Conservation (phyloP, 2,113 vertebrate genomes). For the Sus scrofa region DNA sequence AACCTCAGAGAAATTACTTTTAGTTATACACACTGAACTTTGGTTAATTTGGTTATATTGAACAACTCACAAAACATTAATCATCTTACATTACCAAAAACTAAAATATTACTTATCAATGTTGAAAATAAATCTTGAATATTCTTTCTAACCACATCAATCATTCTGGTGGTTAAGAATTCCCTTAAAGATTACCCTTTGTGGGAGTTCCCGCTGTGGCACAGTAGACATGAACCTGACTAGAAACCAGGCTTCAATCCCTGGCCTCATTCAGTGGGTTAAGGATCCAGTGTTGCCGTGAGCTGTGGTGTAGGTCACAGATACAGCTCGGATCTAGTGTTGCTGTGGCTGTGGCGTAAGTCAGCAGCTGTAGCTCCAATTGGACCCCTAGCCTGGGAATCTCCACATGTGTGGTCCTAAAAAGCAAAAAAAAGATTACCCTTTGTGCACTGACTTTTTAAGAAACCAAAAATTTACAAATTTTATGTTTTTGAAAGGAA, state of each 20-base stretch:
- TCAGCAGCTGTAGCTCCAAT: too few relatives aligned
- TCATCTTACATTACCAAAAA: not conserved
- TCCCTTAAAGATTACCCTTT: not conserved
- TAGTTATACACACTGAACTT: not conserved
- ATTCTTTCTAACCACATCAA: not conserved
- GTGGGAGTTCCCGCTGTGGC: too few relatives aligned
- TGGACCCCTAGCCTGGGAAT: too few relatives aligned
- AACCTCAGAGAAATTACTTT: not conserved
- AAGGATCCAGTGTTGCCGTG: too few relatives aligned
- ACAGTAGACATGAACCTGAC: too few relatives aligned
- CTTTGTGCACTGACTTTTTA: not conserved
- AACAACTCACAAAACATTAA: not conserved
- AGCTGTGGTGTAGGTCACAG: too few relatives aligned
- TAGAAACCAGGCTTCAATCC: too few relatives aligned
- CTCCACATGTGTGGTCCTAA: too few relatives aligned
- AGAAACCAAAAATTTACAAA: not conserved
- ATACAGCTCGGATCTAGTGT: too few relatives aligned
- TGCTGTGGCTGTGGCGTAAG: too few relatives aligned
- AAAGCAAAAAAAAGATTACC: not conserved
- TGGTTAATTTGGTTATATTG: not conserved
- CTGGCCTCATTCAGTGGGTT: too few relatives aligned
- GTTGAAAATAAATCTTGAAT: slow-evolving; percentile 22
- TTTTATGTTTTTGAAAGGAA: slow-evolving; percentile 43
- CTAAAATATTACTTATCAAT: not conserved
- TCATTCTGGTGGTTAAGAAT: slow-evolving; percentile 50